Base-by-base conservation (phyloP, 2,888 invertebrate species). In the Diarsia brunnea region DNA sequence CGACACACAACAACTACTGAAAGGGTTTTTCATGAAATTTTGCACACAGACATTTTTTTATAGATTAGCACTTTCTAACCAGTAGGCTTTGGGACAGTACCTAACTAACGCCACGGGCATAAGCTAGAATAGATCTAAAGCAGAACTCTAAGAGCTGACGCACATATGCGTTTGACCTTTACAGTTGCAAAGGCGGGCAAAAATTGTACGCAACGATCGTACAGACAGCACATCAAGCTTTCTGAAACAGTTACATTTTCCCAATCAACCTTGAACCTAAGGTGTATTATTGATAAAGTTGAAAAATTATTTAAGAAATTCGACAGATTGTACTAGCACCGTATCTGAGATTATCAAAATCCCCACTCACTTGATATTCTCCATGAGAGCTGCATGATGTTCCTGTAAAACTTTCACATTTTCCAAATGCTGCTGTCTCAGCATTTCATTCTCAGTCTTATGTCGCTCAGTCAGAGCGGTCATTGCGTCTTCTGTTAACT, bases 351-450 rank as follows among this genome's bases (percentile, higher is more conserved):
- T 19, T 10, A 60, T 60, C 27, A 60, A 58, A 43, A 53, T 38
- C 11, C 51, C 53, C 21, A 79, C 92, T 90, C 84, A 96, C 97
- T 94, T 97, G 3, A 97, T 95, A 91, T 97, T 97, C 71, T 97
- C 97, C 91, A 97, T 95, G 45, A 97, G 94, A 0, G 95, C 93
- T 1, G 94, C 92, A 85, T 97, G 97, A 78, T 97, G 96, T 85
- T 96, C 96, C 69, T 96, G 97, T 60, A 97, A 87, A 14, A 95
- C 91, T 79, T 84, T 94, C 27, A 95, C 86, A 84, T 95, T 96
- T 27, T 96, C 96, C 78, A 95, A 91, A 91, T 97, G 97, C 73
- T 96, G 96, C 45, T 95, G 92, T 55, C 95, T 90, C 19, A 96
- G 85, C 91, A 94, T 93, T 86, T 95, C 94, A 75, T 93, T 95